Base-by-base conservation (phyloP, 2,113 vertebrate species). In the Gasterosteus aculeatus region DNA sequence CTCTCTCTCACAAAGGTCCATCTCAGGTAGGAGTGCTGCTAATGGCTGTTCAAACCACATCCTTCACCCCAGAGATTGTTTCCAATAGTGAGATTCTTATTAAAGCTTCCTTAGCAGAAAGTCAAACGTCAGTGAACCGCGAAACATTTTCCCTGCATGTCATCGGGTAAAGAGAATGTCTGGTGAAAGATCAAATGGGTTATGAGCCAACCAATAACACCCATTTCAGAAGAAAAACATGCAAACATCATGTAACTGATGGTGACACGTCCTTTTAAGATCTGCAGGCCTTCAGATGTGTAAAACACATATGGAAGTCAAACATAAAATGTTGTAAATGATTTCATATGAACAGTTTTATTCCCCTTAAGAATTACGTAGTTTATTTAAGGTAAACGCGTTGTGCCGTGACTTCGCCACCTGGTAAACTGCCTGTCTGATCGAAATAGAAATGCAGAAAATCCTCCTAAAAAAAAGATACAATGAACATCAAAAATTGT, bases 11-110 rank as follows among this genome's bases (percentile, higher is more conserved):
- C 41, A 2, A 65, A 51, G 57, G 79, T 87, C 80, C 67, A 58
- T 75, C 82, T 78, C 63, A 87, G 81, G 87, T 87, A 83, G 78
- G 72, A 78, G 71, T 82, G 79, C 65, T 54, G 77, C 83, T 66
- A 46, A 80, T 77, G 72, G 79, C 67, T 63, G 29, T 76, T 79
- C 75, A 78, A 62, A 85, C 87, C 81, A 67, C 72, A 85, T 87
- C 83, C 78, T 57, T 85, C 71, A 79, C 72, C 76, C 72, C 60
- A 47, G 81, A 79, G 82, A 85, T 74, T 65, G 29, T 78, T 66
- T 63, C 57, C 80, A 83, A 82, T 54, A 39, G 75, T 65, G 44
- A 38, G 60, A 81, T 84, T 85, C 65, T 59, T 79, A 78, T 86
- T 83, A 86, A 87, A 85, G 49, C 35, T 61, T 64, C 65, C 69